phyloP scores from a whole-genome alignment of 2,888 invertebrate genomes.

The Hirtodrosophila trivittata region DNA sequence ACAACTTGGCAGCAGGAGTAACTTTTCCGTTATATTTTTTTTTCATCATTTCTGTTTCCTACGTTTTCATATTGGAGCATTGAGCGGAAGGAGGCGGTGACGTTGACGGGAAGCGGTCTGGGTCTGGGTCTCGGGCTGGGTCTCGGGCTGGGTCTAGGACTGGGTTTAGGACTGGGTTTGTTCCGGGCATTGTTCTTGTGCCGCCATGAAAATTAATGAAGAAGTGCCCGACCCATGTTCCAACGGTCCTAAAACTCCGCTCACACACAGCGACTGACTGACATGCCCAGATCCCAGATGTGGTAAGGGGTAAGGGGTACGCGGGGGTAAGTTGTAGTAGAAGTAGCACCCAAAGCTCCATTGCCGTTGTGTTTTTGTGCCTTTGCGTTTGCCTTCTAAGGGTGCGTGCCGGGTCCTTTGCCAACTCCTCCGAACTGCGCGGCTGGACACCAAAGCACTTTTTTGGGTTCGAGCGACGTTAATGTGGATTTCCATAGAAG shows the following conservation, averaged over 20 bases:
- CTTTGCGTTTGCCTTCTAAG: constrained; percentile 46
- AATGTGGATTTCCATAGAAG: constrained; percentile 18
- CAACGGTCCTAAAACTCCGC: constrained; percentile 71
- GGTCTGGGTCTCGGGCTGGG: constrained; percentile 7
- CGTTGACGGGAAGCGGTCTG: neutral
- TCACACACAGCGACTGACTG: constrained; percentile 40
- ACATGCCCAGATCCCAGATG: constrained; percentile 37
- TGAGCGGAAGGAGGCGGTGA: constrained; percentile 6
- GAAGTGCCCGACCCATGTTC: constrained; percentile 80
- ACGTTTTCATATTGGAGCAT: constrained; percentile 53
- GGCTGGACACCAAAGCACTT: constrained; percentile 18
- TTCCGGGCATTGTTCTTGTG: constrained; percentile 73
- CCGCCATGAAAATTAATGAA: constrained; percentile 80
- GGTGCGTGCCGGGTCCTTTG: constrained; percentile 41
- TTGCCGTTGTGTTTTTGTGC: constrained; percentile 38
- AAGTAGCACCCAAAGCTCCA: constrained; percentile 41
- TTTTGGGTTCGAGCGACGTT: constrained; percentile 10
- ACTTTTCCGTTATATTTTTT: constrained; percentile 58
- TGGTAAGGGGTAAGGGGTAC: constrained; percentile 1
- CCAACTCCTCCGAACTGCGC: constrained; percentile 18
- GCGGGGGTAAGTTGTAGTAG: constrained; percentile 7
- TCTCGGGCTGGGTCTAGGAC: constrained; percentile 7
- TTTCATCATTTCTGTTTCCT: constrained; percentile 66
- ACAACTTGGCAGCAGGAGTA: constrained; percentile 73
- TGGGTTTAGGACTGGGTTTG: constrained; percentile 15